Base-by-base conservation (phyloP, 2,797 vertebrate genomes). In the Chromis chromis region DNA sequence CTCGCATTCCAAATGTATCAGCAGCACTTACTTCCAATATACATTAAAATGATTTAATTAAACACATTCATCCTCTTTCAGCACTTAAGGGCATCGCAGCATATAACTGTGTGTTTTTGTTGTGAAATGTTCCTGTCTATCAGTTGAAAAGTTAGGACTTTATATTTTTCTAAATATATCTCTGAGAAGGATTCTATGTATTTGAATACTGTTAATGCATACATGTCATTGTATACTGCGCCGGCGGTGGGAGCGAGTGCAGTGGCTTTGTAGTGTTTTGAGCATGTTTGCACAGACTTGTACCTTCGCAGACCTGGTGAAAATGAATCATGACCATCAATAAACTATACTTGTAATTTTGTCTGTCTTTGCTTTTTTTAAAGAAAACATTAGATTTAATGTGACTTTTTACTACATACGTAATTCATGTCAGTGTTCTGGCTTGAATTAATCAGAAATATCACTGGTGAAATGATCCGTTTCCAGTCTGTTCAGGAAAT, bases 141-240 rank as follows among this genome's bases (percentile, higher is more conserved):
- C 60, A 70, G 76, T 88, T 92, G 72, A 74, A 91, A 92, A 91
- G 84, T 86, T 88, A 85, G 86, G 88, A 93, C 91, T 92, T 94
- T 94, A 93, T 95, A 94, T 95, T 95, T 95, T 94, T 95, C 87
- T 95, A 94, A 86, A 80, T 92, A 90, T 91, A 89, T 83, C 74
- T 87, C 78, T 72, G 61, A 91, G 83, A 85, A 75, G 52, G 74
- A 78, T 77, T 88, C 69, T 74, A 52, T 88, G 87, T 93, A 83
- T 89, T 81, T 88, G 59, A 92, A 87, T 85, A 90, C 86, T 85
- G 87, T 91, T 82, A 81, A 89, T 89, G 78, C 82, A 85, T 88
- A 36, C 33, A 76, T 83, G 83, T 92, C 60, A 83, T 78, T 89
- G 85, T 93, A 81, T 81, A 83, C 81, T 73, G 72, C 67, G 31